Conservation (phyloP, 1,140 invertebrate species). For the Nomia melanderi region DNA sequence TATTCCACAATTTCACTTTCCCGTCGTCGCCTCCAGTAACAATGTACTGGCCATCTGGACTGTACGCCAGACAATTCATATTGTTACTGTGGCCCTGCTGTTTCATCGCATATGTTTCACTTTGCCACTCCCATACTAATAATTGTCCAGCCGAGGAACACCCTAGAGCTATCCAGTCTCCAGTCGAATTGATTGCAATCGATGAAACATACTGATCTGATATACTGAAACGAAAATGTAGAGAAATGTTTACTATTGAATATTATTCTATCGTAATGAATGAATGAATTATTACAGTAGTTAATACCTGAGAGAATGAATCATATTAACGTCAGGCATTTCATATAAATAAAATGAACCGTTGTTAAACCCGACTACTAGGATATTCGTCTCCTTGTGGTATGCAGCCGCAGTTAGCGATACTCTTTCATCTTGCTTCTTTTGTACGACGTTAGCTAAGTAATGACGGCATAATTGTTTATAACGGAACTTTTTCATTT, state of each 20-base stretch:
- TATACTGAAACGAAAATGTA: conserved; percentile 82
- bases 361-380: conserved; percentile 88
- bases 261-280: background rate
- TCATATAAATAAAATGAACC: conserved; percentile 95
- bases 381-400: conserved; percentile 88
- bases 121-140: conserved; percentile 99
- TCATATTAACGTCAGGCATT: conserved; percentile 94
- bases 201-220: conserved; percentile 90
- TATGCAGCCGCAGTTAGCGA: conserved; percentile 89
- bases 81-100: conserved; percentile 96
- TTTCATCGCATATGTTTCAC: conserved; percentile 98
- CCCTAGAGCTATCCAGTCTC: conserved; percentile 97
- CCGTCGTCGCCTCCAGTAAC: conserved; percentile 97
- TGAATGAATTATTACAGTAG: too few relatives aligned
- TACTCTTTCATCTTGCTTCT: conserved; percentile 82
- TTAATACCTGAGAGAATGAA: conserved; percentile 90
- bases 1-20: conserved; percentile 98
- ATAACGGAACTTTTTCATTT: conserved; percentile 84
- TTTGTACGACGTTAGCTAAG: conserved; percentile 86
- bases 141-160: conserved; percentile 93
- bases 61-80: conserved; percentile 94
- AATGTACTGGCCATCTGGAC: conserved; percentile 93
- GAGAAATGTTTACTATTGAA: conserved; percentile 20
- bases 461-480: conserved; percentile 87
- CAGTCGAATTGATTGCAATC: conserved; percentile 90